Evolutionary conservation across 1,140 invertebrate genomes (phyloP).

Genomic region (Lepidotrigona ventralis): DNA sequence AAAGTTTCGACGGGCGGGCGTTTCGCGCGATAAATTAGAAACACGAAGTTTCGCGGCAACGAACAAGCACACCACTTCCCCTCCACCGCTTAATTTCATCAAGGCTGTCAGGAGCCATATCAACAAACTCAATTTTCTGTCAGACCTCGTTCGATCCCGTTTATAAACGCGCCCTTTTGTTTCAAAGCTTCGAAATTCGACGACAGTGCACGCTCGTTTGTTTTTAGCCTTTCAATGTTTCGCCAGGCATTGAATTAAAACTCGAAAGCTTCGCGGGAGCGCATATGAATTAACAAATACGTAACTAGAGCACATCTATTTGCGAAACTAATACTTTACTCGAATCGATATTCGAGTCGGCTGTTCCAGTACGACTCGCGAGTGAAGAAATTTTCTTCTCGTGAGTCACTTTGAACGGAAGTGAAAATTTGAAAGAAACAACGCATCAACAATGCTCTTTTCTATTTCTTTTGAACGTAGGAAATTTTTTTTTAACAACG

Average conservation of each 20-base stretch:
- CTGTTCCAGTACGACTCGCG: no score
- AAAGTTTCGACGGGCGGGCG: not conserved
- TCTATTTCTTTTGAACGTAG: no score
- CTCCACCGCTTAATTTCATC: conserved; percentile 2
- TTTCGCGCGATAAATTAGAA: conserved; percentile 15
- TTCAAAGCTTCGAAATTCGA: not conserved
- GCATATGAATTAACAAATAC: not conserved
- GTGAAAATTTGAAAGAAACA: no score
- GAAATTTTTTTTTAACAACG: no score
- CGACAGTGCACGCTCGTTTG: not conserved
- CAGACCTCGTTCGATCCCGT: not conserved
- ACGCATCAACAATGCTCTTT: no score
- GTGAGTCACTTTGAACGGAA: no score
- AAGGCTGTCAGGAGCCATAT: not conserved
- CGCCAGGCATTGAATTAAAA: not conserved
- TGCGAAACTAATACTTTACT: not conserved
- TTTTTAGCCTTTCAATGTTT: not conserved
- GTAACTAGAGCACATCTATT: not conserved
- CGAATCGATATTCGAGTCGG: not conserved
- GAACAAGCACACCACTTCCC: not conserved
- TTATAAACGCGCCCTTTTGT: not conserved
- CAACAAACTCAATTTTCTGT: conserved; percentile 8
- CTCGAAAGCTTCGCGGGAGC: not conserved
- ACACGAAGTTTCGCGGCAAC: not conserved
- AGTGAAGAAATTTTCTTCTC: no score